phyloP scores from a whole-genome alignment of 1,140 invertebrate species.

The Frieseomelitta varia region DNA sequence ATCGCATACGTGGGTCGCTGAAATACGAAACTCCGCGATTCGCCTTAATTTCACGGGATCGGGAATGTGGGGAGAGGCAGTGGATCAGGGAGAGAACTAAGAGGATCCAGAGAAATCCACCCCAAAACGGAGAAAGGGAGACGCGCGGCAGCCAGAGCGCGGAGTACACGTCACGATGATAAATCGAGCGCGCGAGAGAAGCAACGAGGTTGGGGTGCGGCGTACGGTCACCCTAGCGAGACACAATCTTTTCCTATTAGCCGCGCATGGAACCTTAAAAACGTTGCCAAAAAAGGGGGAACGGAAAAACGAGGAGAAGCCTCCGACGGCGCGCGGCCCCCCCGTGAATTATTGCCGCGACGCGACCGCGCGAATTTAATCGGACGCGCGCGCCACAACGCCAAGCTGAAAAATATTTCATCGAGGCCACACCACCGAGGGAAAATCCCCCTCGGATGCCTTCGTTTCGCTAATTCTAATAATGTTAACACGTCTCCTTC shows the following conservation, averaged over 20 bases:
- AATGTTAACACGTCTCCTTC: neutral
- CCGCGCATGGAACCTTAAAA: conserved; percentile 58
- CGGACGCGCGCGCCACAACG: conserved; percentile 37
- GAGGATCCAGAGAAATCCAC: conserved; percentile 22
- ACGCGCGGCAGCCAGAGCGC: conserved; percentile 9
- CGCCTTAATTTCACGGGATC: conserved; percentile 66
- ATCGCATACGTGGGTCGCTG: conserved; percentile 37
- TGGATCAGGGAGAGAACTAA: neutral
- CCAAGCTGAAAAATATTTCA: conserved; percentile 50
- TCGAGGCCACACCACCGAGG: neutral
- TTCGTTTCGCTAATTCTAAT: conserved; percentile 21
- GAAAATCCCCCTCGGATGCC: neutral
- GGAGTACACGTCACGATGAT: conserved; percentile 71
- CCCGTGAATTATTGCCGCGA: conserved; percentile 55
- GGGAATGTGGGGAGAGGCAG: neutral
- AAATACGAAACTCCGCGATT: conserved; percentile 66
- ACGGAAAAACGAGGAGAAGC: conserved; percentile 10
- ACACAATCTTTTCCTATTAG: conserved; percentile 69
- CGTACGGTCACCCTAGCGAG: conserved; percentile 52
- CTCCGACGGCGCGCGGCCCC: neutral
- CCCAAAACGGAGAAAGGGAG: neutral
- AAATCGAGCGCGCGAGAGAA: conserved; percentile 74
- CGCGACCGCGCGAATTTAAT: conserved; percentile 58
- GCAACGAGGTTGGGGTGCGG: conserved; percentile 50
- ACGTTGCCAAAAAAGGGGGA: conserved; percentile 57